phyloP scores from a whole-genome alignment of 2,888 invertebrate species.

The Creontiades dilutus region DNA sequence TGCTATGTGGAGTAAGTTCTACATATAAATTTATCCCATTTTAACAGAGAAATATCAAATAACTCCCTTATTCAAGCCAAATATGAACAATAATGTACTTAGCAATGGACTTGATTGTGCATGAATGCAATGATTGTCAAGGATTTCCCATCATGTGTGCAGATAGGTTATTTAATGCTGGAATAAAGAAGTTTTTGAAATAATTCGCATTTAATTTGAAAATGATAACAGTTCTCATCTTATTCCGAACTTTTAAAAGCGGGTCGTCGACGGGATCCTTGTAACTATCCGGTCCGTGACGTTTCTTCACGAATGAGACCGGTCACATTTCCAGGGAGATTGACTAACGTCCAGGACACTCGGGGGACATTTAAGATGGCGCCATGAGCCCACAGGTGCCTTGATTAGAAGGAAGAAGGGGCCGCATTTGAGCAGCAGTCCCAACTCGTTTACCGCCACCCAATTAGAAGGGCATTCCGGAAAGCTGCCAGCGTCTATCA shows the following conservation, averaged over 20 bases:
- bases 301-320: background rate
- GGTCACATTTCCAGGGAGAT: conserved; percentile 42
- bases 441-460: conserved; percentile 62
- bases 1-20: too few species aligned
- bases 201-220: too few species aligned
- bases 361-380: conserved; percentile 51
- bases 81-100: too few species aligned
- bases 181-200: too few species aligned
- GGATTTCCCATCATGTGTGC: too few species aligned
- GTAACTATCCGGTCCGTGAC: background rate
- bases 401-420: conserved; percentile 43
- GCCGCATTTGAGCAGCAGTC: conserved; percentile 44
- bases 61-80: too few species aligned
- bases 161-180: too few species aligned
- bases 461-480: conserved; percentile 62
- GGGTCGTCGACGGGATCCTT: background rate
- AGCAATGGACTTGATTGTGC: too few species aligned
- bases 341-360: background rate
- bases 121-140: too few species aligned
- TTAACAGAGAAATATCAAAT: too few species aligned
- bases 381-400: conserved; percentile 54
- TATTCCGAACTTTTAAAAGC: background rate
- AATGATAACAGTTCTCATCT: background rate
- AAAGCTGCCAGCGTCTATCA: conserved; percentile 20
- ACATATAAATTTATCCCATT: too few species aligned